Conservation (phyloP, 1,140 invertebrate species). For the Nomia melanderi region DNA sequence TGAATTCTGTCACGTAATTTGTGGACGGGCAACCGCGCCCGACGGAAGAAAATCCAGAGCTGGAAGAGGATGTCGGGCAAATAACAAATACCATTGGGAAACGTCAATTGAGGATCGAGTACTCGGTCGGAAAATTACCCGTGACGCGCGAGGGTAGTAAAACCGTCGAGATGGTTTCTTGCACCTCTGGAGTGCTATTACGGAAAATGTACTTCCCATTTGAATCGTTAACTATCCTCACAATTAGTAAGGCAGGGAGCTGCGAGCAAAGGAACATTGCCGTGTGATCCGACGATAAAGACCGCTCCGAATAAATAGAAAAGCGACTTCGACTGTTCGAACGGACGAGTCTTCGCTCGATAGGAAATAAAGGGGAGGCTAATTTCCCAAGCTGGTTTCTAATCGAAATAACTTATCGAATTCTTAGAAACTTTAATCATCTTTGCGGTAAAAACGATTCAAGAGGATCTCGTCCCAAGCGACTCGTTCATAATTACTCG, state of each 20-base stretch:
- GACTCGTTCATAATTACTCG: too few relatives aligned
- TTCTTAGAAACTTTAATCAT: too few relatives aligned
- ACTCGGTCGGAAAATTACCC: constrained; percentile 15
- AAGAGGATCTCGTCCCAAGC: too few relatives aligned
- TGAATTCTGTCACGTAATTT: background rate
- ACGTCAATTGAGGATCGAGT: constrained; percentile 23
- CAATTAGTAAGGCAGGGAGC: background rate
- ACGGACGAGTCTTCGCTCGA: too few relatives aligned
- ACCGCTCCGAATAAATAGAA: too few relatives aligned
- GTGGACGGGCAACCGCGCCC: background rate
- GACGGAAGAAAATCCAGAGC: background rate
- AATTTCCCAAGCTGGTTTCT: too few relatives aligned
- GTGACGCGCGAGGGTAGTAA: constrained; percentile 3
- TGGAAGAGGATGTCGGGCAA: background rate
- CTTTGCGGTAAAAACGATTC: too few relatives aligned
- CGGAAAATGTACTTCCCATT: background rate
- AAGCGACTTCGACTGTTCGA: too few relatives aligned
- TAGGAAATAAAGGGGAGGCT: too few relatives aligned
- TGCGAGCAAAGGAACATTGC: background rate
- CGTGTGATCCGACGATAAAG: too few relatives aligned
- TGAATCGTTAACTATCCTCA: constrained; percentile 15
- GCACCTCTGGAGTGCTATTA: constrained; percentile 16
- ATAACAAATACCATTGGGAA: constrained; percentile 1
- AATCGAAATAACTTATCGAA: too few relatives aligned
- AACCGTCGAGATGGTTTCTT: constrained; percentile 7